Evolutionary conservation across 2,113 vertebrate genomes (phyloP).

Genomic region (Mugil cephalus): DNA sequence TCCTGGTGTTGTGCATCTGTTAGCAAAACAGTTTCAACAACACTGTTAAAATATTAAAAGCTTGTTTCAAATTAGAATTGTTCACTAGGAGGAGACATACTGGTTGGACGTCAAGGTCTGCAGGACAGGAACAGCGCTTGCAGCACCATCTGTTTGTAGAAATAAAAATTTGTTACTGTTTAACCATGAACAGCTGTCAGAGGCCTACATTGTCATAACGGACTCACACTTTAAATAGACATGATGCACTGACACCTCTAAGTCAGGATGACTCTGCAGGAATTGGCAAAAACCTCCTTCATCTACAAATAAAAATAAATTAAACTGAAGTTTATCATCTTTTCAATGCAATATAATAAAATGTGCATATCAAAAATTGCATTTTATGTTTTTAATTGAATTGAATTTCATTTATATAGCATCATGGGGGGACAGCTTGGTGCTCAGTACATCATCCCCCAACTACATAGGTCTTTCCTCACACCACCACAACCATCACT

Average conservation of each 20-base stretch:
- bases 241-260: slow-evolving; percentile 50
- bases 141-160: not conserved
- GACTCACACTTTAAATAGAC: slow-evolving; percentile 74
- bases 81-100: not conserved
- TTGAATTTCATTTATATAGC: too few species aligned
- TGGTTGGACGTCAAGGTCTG: not conserved
- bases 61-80: too few species aligned
- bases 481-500: too few species aligned
- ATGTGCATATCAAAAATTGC: too few species aligned
- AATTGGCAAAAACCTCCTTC: slow-evolving; percentile 74
- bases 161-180: not conserved
- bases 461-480: too few species aligned
- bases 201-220: not conserved
- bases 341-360: too few species aligned
- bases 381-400: too few species aligned
- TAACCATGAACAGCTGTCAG: too few species aligned
- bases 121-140: not conserved
- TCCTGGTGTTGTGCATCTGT: slow-evolving; percentile 15
- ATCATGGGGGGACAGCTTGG: too few species aligned
- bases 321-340: too few species aligned
- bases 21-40: slow-evolving; percentile 9
- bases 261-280: slow-evolving; percentile 74
- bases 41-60: too few species aligned
- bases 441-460: too few species aligned
- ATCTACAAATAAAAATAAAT: slow-evolving; percentile 44